Base-by-base conservation (phyloP, 1,140 invertebrate genomes). In the Lucilia sericata region DNA sequence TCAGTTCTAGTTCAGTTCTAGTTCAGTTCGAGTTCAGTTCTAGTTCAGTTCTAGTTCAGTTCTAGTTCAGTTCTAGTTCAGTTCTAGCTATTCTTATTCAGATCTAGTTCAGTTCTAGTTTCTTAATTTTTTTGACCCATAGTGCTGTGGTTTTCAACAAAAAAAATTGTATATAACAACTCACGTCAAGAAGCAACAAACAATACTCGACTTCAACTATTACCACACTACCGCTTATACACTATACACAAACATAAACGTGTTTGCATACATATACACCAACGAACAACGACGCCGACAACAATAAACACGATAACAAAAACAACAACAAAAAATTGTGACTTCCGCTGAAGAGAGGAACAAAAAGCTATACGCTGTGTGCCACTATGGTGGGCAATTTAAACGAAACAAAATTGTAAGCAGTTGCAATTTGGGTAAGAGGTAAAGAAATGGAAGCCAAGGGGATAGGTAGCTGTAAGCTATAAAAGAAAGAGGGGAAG, bases 151-250 rank as follows among this genome's bases (percentile, higher is more conserved):
- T 60, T 60, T 60, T 60, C 2, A n/a, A 60, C 2, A n/a, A 17
- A 17, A 55, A 12, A 60, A 14, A 60, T 60, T 60, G 55, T 60
- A n/a, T 42, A 78, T 19, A 78, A 17, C 36, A 78, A 42, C 36
- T 42, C 75, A 78, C 75, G 75, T 47, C 75, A 78, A 78, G 36
- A 78, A 78, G 34, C 75, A 78, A 78, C 75, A 78, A 78, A 42
- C 75, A 42, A 78, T n/a, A 47, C 34, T 47, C 36, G 17, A n/a
- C 14, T 4, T n/a, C n/a, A n/a, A 60, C 13, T 60, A 5, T 70
- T 19, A 70, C 65, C 19, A 70, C 65, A 7, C 60, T 65, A n/a
- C 17, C 7, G n/a, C 60, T 30, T 30, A 30, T 42, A 42, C 42
- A 7, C 42, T 42, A 7, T 8, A 42, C 5, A 42, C 42, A 42